Conservation (phyloP, 2,113 vertebrate species). For the Mesitornis unicolor region DNA sequence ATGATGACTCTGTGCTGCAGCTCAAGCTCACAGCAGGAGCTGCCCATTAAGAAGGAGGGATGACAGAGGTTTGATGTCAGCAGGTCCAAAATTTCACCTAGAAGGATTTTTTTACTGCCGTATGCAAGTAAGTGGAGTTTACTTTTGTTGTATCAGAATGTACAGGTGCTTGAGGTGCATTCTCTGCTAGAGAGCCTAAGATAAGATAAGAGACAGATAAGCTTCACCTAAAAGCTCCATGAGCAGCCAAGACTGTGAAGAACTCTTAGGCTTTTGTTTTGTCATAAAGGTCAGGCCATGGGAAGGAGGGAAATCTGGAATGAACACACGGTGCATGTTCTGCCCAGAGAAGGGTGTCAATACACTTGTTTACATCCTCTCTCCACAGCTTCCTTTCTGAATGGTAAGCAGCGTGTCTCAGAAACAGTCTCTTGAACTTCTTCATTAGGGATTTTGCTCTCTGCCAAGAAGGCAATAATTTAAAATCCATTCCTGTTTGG, state of each 20-base stretch:
- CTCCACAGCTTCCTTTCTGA: neutral
- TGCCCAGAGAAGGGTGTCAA: neutral
- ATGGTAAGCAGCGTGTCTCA: neutral
- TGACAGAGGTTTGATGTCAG: neutral
- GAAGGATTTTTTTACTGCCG: neutral
- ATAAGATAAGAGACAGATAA: neutral
- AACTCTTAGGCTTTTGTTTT: neutral
- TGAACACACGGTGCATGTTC: neutral
- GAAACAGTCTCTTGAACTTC: neutral
- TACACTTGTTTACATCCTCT: conserved; percentile 15
- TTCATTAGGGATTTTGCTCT: neutral
- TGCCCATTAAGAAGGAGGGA: neutral
- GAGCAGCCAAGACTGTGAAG: neutral
- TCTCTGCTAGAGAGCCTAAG: neutral
- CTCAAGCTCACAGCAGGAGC: neutral
- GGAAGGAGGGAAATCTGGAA: neutral
- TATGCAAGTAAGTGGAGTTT: neutral
- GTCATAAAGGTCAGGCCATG: neutral
- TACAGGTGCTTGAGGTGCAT: neutral
- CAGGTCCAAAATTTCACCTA: neutral
- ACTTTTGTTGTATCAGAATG: neutral
- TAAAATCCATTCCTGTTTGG: neutral
- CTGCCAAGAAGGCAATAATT: neutral
- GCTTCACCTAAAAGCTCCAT: neutral
- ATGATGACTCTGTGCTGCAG: neutral